Evolutionary conservation across 2,888 invertebrate species (phyloP), one percentile per base, ranked within the genome.

Genomic region (Ptychoptera albimana): DNA sequence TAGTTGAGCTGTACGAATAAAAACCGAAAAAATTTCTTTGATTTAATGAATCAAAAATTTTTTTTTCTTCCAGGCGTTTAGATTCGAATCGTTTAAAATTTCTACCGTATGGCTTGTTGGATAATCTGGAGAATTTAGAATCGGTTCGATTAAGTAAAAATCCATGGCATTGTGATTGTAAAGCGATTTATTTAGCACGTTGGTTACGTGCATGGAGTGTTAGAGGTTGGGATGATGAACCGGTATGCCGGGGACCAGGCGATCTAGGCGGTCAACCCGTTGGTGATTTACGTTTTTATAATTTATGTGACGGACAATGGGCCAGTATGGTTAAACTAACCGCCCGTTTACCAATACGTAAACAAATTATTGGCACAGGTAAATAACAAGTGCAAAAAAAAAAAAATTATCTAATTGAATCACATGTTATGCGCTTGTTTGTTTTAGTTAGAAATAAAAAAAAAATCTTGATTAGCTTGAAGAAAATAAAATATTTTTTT

Each of bases 301-400:
- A 77, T 52, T 69, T 81, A 8, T 82, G 81, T 55, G 75, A 77
- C 47, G 79, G 79, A 1, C 78, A 79, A 52, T 81, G 79, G 79
- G 77, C 78, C 16, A 79, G 79, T 51, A 77, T 79, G 77, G 59
- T 72, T 43, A 66, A 64, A 2, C 50, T 69, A 23, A 63, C 63
- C 34, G 64, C 63, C 38, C 57, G 63, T 35, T 52, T 64, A 39
- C 63, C 63, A 23, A 56, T 64, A 44, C 58, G 64, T 46, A 64
- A 61, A 49, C 34, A 42, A 42, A 31, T 32, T n/a, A 23, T 23
- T 23, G 23, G 23, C 23, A 3, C 23, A 23, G 23, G 23, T 7
- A 3, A 3, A 5, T 5, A 23, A 5, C 7, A 23, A 23, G 7
- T 7, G 23, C 23, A 23, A 23, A 23, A 23, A 5, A 23, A 23